Base-by-base conservation (phyloP, 2,797 vertebrate species). In the Aulostomus chinensis region DNA sequence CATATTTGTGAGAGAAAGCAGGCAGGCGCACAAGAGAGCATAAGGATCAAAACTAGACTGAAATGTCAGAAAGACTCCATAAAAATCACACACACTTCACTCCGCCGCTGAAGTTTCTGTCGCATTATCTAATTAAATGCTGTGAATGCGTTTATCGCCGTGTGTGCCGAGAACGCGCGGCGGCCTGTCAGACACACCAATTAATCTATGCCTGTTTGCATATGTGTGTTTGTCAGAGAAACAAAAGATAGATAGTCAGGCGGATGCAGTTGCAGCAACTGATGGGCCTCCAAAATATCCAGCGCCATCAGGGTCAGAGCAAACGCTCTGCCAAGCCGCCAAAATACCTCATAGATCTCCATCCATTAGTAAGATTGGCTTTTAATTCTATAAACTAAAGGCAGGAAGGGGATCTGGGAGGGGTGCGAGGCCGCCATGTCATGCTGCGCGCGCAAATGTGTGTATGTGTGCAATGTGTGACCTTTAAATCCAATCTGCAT, bases 401-500 rank as follows among this genome's bases (percentile, higher is more conserved):
- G 32, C 60, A 35, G 52, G 8, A 12, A 35, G 49, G 58, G 33
- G 74, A 42, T 13, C 60, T 30, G 65, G 57, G 53, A n/a, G n/a
- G n/a, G 42, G 68, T 21, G 45, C 42, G 58, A 34, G 38, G 46
- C 47, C 40, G 45, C 28, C 57, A 52, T 52, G 73, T 73, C 55
- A 73, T 29, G 53, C 41, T 18, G 55, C 21, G 45, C 61, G 14
- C 43, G 38, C 29, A 14, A 29, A 8, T 39, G 31, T 57, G 43
- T 29, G 40, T 42, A 22, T 46, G 31, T 26, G 26, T 29, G 36
- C 24, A 7, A 9, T 4, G 26, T 11, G 3, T 73, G 80, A 88
- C 84, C 83, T 89, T 90, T 89, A 69, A 84, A 84, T 87, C 67
- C 66, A 81, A 88, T 88, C 78, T 76, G n/a, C 77, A 64, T 64